A percentile compares a stretch with the other conserved stretches of the same genome.
These are phyloP conservation scores for Oscheius sp. DNA, from an alignment of 2,888 invertebrate genomes.

Conservation along the genomic window DNA sequence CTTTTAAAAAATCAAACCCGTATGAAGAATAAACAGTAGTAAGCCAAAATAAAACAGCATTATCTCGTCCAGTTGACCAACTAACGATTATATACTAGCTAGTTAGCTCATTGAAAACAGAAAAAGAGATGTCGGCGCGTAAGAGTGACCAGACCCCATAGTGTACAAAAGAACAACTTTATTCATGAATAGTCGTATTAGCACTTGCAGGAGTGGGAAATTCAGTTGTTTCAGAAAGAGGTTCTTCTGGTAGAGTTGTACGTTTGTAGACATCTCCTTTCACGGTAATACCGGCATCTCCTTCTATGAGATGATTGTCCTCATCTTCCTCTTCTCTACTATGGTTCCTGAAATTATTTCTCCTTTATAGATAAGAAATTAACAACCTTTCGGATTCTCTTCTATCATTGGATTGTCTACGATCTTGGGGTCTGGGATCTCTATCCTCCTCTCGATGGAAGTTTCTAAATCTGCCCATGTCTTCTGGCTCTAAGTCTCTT, in stretches of 20 bases:
- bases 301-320: not conserved
- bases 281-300: not conserved
- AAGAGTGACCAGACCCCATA: constrained; percentile 12
- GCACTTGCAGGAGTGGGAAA: not conserved
- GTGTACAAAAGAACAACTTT: not conserved
- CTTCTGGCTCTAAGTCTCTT: not conserved
- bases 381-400: not conserved
- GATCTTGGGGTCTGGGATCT: not conserved
- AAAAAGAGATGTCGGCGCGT: constrained; percentile 1
- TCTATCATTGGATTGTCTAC: not conserved
- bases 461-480: not conserved
- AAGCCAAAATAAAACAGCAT: constrained; percentile 1
- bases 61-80: not conserved
- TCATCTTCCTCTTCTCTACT: not conserved
- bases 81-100: not conserved
- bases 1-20: not conserved
- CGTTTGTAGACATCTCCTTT: not conserved
- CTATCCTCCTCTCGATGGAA: not conserved
- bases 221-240: constrained; percentile 3
- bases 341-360: not conserved
- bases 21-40: not conserved
- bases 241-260: constrained; percentile 19
- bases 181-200: not conserved
- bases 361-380: not conserved
- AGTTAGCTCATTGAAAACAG: not conserved